A percentile compares a stretch with the other conserved stretches of the same genome.
phyloP scores from a whole-genome alignment of 2,113 vertebrate genomes.

The Anseranas semipalmata region DNA sequence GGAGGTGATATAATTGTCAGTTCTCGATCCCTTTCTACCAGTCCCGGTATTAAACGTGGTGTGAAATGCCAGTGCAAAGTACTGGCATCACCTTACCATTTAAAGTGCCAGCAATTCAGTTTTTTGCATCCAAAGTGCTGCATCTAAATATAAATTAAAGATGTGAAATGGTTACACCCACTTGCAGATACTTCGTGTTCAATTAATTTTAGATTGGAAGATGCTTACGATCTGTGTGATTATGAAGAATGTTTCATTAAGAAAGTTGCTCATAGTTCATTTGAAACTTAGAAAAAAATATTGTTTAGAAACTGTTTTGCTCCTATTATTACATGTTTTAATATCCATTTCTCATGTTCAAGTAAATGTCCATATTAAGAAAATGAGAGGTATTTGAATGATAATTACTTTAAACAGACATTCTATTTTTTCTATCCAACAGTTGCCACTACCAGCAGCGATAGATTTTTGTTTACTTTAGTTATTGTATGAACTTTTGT shows the following conservation, averaged over 20 bases:
- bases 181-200: not conserved
- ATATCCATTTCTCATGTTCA: not conserved
- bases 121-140: not conserved
- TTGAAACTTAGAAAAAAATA: not conserved
- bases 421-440: not conserved
- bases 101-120: not conserved
- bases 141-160: not conserved
- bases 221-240: not conserved
- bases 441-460: not conserved
- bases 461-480: slow-evolving; percentile 18
- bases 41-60: not conserved
- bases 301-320: not conserved
- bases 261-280: not conserved
- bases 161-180: not conserved
- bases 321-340: not conserved
- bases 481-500: not conserved
- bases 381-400: not conserved
- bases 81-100: not conserved
- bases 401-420: slow-evolving; percentile 2
- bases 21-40: not conserved
- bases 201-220: not conserved
- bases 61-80: not conserved
- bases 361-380: not conserved
- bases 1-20: not conserved
- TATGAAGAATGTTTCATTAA: not conserved